Conservation (phyloP, 2,888 invertebrate genomes). For the Danaus chrysippus region DNA sequence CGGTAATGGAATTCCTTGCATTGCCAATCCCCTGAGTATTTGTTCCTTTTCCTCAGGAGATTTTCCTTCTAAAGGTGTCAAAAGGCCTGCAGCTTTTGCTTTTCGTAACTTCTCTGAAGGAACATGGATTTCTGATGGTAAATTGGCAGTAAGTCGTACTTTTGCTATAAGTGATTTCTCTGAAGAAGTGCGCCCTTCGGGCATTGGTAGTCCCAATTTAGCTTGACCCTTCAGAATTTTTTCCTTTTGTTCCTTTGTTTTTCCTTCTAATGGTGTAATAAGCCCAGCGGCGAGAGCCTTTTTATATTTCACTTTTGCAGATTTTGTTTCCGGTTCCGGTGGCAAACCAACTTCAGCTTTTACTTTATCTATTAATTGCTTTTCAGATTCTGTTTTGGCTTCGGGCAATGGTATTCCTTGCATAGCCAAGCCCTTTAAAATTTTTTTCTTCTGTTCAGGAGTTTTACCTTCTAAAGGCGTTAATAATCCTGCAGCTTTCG, state of each 20-base stretch:
- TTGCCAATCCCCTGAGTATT: slow-evolving; percentile 19
- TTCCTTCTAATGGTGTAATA: slow-evolving; percentile 39
- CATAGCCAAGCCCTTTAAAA: slow-evolving; percentile 22
- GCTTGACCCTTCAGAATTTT: slow-evolving; percentile 34
- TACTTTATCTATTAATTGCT: slow-evolving; percentile 33
- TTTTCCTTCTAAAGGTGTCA: slow-evolving; percentile 32
- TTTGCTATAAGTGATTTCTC: slow-evolving; percentile 20
- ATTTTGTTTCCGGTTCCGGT: slow-evolving; percentile 31
- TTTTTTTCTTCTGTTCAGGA: slow-evolving; percentile 26
- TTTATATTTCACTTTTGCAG: slow-evolving; percentile 23
- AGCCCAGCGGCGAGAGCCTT: slow-evolving; percentile 34
- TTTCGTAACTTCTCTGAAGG: slow-evolving; percentile 22
- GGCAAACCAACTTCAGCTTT: slow-evolving; percentile 16
- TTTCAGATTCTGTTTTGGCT: slow-evolving; percentile 26
- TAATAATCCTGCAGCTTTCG: slow-evolving; percentile 33
- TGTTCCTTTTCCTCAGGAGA: slow-evolving; percentile 36
- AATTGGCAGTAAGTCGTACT: neutral
- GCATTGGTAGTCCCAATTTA: slow-evolving; percentile 33
- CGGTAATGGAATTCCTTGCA: slow-evolving; percentile 26
- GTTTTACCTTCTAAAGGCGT: slow-evolving; percentile 41
- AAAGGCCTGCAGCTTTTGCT: slow-evolving; percentile 21
- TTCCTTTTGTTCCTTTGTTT: slow-evolving; percentile 36
- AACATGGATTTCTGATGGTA: neutral
- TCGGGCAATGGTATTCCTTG: slow-evolving; percentile 29
- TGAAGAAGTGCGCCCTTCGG: slow-evolving; percentile 32